Percentiles rank a stretch among this genome's conserved stretches.
phyloP scores from a whole-genome alignment of 2,797 vertebrate species.

The Tachyglossus aculeatus region DNA sequence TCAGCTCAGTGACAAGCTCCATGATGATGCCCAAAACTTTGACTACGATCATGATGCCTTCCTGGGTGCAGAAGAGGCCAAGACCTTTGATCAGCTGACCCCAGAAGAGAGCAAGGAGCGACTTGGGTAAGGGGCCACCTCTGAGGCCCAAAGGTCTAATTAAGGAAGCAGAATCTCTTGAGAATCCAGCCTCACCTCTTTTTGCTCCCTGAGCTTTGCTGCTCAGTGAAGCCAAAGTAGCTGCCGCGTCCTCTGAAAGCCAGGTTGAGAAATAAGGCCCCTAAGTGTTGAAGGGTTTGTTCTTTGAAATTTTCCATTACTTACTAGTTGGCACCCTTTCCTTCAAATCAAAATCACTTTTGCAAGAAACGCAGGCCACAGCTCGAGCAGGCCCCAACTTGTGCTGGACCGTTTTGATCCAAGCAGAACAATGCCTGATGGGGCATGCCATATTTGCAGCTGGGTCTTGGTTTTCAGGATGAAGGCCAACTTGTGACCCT shows the following conservation, averaged over 20 bases:
- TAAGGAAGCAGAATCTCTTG: background rate
- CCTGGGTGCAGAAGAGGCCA: slow-evolving; percentile 93
- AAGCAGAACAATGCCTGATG: background rate
- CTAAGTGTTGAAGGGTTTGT: slow-evolving; percentile 30
- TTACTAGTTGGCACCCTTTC: slow-evolving; percentile 15
- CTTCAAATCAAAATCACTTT: slow-evolving; percentile 37
- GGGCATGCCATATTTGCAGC: background rate
- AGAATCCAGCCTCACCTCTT: slow-evolving; percentile 14
- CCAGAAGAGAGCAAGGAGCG: slow-evolving; percentile 98
- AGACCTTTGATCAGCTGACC: slow-evolving; percentile 95
- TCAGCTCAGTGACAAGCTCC: slow-evolving; percentile 87
- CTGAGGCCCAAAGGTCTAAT: background rate
- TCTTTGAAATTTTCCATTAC: slow-evolving; percentile 1
- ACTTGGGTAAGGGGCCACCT: slow-evolving; percentile 79
- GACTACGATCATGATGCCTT: slow-evolving; percentile 99
- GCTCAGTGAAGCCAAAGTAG: slow-evolving; percentile 3
- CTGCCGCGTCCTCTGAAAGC: slow-evolving; percentile 26
- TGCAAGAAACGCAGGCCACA: background rate
- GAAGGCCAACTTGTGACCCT: background rate
- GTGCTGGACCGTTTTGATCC: background rate
- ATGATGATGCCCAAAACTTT: slow-evolving; percentile 88
- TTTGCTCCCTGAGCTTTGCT: slow-evolving; percentile 8
- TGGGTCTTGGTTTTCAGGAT: slow-evolving; percentile 25
- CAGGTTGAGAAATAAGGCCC: slow-evolving; percentile 21
- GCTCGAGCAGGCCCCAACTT: background rate